Base-by-base conservation (phyloP, 1,140 invertebrate species). In the Eueides isabella region DNA sequence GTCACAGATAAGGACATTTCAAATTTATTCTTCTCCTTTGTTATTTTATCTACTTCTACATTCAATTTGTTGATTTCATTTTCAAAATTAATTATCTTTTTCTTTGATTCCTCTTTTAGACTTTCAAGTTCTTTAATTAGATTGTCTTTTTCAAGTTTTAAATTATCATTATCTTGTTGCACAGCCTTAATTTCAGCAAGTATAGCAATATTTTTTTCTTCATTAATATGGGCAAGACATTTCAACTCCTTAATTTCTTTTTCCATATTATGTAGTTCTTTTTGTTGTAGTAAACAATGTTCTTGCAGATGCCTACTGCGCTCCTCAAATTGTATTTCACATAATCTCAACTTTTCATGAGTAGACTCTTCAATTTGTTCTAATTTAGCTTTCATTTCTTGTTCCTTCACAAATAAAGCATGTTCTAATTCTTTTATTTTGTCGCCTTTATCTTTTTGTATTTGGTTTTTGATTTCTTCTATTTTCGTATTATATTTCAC, bases 261-360 rank as follows among this genome's bases (percentile, higher is more conserved):
- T 79, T 93, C 88, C 64, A 91, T 76, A 70, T 78, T 76, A 55
- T 87, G 71, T 23, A 92, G 78, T 79, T 85, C 80, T 33, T 84
- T 80, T 77, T 90, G 81, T 67, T 92, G 87, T 48, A 87, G 81
- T 19, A 77, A 61, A 77, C 86, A 91, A 71, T 89, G 85, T 31
- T 90, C 89, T 74, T 93, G 89, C 61, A 92, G 84, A 65, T 79
- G 83, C 35, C 82, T 79, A 62, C 81, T 89, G 5, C 91, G 79
- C 61, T 94, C 92, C 77, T 94, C 93, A 85, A 89, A 93, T 68
- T 93, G 92, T 75, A 94, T 93, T 78, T 94, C 91, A 80, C 90
- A 93, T 23, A 94, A 74, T 73, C 80, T 88, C 31, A 94, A 76
- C 76, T 94, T 93, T 79, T 94, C 92, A 73, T 76, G 74, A 41